Conservation (phyloP, 1,140 invertebrate species). For the Cryptotermes secundus region DNA sequence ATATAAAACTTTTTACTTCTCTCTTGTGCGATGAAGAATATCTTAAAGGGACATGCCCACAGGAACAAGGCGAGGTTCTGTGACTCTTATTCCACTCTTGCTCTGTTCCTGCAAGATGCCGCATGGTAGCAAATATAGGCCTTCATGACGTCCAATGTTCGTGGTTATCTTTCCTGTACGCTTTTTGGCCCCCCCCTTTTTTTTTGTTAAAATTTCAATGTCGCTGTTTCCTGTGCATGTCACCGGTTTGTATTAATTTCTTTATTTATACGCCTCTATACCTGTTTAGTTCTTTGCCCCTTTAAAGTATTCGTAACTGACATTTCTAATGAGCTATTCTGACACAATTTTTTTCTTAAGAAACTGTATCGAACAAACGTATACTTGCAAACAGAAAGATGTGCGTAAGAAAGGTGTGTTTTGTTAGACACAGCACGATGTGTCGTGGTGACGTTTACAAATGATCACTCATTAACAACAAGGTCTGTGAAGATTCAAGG, state of each 20-base stretch:
- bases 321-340: slow-evolving; percentile 3
- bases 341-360: not conserved
- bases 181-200: not conserved
- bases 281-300: not conserved
- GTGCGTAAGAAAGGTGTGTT: not conserved
- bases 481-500: not conserved
- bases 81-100: not conserved
- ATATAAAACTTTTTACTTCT: too few species aligned
- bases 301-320: not conserved
- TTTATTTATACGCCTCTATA: too few species aligned
- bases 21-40: too few species aligned
- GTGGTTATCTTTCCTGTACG: not conserved
- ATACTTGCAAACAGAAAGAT: not conserved
- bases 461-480: not conserved
- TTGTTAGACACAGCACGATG: not conserved
- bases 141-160: too few species aligned
- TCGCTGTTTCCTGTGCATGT: not conserved
- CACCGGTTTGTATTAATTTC: not conserved
- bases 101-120: not conserved
- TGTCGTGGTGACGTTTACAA: slow-evolving; percentile 1
- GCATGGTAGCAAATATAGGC: too few species aligned
- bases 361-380: not conserved
- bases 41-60: too few species aligned
- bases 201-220: not conserved
- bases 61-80: too few species aligned